A percentile compares a stretch with the other conserved stretches of the same genome.
phyloP scores from a whole-genome alignment of 2,797 vertebrate genomes.

The Centropyge bicolor region DNA sequence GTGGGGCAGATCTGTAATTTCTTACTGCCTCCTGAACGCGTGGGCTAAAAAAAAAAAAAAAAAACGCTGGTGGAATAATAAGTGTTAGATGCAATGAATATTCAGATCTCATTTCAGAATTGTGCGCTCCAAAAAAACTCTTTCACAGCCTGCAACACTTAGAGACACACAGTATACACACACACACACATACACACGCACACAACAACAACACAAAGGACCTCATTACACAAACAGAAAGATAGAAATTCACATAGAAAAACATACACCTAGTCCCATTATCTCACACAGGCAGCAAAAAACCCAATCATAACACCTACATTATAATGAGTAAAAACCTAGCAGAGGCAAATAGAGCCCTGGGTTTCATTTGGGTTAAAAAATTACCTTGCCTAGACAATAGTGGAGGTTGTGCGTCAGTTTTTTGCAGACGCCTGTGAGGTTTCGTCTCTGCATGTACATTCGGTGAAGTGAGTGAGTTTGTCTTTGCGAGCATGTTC shows the following conservation, averaged over 20 bases:
- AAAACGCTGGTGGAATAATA: constrained; percentile 62
- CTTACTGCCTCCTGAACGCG: constrained; percentile 54
- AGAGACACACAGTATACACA: constrained; percentile 26
- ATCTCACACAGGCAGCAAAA: constrained; percentile 58
- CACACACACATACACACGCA: constrained; percentile 42
- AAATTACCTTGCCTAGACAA: constrained; percentile 11
- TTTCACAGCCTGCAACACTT: constrained; percentile 35
- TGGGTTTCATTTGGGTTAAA: constrained; percentile 25
- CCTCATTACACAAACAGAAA: constrained; percentile 64
- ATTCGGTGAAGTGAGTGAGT: constrained; percentile 44
- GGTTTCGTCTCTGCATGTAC: constrained; percentile 25
- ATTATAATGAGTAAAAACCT: constrained; percentile 42
- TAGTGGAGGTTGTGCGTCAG: background rate
- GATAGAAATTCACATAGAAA: constrained; percentile 55
- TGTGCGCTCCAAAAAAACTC: constrained; percentile 40
- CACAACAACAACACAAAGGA: constrained; percentile 47
- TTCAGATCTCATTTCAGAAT: constrained; percentile 73
- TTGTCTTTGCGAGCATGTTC: constrained; percentile 64
- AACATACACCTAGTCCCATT: constrained; percentile 50
- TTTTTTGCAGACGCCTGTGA: constrained; percentile 32
- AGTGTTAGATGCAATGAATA: constrained; percentile 71
- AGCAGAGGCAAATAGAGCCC: constrained; percentile 13
- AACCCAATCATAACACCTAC: constrained; percentile 37
- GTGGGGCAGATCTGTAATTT: constrained; percentile 59
- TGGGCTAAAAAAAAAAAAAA: no score